phyloP scores from a whole-genome alignment of 1,140 invertebrate species.

The Eurytemora carolleeae region DNA sequence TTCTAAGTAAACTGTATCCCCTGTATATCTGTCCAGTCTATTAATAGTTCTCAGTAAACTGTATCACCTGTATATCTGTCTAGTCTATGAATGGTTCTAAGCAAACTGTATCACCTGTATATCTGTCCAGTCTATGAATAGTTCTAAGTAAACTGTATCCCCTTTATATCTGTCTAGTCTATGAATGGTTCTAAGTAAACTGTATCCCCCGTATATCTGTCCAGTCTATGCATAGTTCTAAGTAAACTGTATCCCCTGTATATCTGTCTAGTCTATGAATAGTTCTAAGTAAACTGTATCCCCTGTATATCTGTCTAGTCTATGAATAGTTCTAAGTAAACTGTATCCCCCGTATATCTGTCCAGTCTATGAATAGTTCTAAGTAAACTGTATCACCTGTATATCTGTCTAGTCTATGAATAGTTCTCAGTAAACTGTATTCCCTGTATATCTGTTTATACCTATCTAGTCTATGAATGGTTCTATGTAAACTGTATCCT shows the following conservation, averaged over 20 bases:
- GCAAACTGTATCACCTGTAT: too few relatives aligned
- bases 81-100: background rate
- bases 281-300: constrained; percentile 49
- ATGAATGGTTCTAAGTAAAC: background rate
- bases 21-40: background rate
- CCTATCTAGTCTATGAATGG: too few relatives aligned
- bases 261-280: constrained; percentile 37
- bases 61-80: background rate
- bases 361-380: background rate
- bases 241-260: too few relatives aligned
- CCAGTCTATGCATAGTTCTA: background rate
- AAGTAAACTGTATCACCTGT: too few relatives aligned
- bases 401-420: constrained; percentile 34
- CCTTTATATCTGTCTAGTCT: background rate
- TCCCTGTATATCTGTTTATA: too few relatives aligned
- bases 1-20: constrained; percentile 45
- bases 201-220: background rate
- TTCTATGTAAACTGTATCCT: too few relatives aligned
- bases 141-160: constrained; percentile 49
- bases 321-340: background rate
- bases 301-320: background rate
- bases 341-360: background rate
- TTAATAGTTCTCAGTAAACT: background rate
- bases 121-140: constrained; percentile 39
- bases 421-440: constrained; percentile 64